A percentile compares a stretch with the other conserved stretches of the same genome.
These are phyloP conservation scores for Erythrocercus mccallii DNA, from an alignment of 2,113 vertebrate genomes.

Conservation along the genomic window DNA sequence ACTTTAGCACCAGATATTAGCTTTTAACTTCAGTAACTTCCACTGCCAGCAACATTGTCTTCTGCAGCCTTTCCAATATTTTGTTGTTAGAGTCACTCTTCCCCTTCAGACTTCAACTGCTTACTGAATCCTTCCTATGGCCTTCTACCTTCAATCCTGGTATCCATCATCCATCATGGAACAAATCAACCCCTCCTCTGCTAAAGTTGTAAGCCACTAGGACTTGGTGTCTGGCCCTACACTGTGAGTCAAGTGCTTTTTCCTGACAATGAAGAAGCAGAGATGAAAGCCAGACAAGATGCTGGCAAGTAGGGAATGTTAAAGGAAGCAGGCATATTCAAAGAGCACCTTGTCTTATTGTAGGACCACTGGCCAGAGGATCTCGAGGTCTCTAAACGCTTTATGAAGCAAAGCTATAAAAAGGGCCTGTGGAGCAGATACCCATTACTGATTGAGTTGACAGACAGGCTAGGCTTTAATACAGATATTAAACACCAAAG, in stretches of 20 bases:
- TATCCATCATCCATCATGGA: background rate
- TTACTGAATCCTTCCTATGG: background rate
- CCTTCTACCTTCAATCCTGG: background rate
- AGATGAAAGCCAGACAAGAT: background rate
- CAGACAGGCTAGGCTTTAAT: background rate
- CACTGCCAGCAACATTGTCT: background rate
- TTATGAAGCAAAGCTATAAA: background rate
- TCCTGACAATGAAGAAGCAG: background rate
- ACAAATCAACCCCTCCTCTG: background rate
- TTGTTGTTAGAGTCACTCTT: background rate
- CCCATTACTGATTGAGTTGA: background rate
- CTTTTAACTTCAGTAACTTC: background rate
- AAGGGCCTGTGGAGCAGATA: background rate
- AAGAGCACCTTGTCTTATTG: background rate
- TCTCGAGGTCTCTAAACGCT: background rate
- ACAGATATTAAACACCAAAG: background rate
- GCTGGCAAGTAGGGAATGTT: background rate
- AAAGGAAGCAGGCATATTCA: background rate
- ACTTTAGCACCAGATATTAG: background rate
- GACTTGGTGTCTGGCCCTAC: background rate
- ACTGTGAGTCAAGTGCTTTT: background rate
- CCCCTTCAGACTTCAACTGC: background rate
- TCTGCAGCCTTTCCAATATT: background rate
- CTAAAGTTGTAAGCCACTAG: background rate
- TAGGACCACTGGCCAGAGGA: background rate